Evolutionary conservation across 2,888 invertebrate species (phyloP).

Genomic region (Luffia ferchaultella): DNA sequence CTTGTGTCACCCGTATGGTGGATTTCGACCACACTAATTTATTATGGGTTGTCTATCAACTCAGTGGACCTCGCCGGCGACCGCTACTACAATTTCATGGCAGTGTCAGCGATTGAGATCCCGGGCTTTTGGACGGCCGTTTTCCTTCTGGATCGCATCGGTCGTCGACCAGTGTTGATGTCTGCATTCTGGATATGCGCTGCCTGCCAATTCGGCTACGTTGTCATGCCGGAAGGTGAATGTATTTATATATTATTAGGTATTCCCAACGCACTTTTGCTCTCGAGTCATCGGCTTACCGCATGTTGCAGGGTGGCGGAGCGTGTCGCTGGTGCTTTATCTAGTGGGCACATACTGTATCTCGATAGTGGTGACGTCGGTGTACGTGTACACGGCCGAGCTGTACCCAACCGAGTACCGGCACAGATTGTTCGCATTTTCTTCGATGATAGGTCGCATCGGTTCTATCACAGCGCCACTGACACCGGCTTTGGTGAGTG

Average conservation of each 20-base stretch:
- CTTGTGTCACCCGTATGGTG: constrained; percentile 71
- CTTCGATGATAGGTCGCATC: constrained; percentile 72
- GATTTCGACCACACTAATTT: constrained; percentile 74
- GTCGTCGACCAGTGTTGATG: constrained; percentile 60
- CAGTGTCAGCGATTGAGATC: constrained; percentile 66
- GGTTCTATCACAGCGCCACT: constrained; percentile 74
- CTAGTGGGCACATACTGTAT: constrained; percentile 68
- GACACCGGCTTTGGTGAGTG: constrained; percentile 66
- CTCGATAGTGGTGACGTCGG: constrained; percentile 63
- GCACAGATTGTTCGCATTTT: constrained; percentile 68
- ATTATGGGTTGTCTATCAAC: constrained; percentile 75
- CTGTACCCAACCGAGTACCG: constrained; percentile 72
- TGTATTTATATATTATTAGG: no score
- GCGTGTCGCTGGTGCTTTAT: constrained; percentile 59
- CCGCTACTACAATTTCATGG: constrained; percentile 72
- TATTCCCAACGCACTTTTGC: no score
- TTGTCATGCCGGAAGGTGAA: constrained; percentile 49
- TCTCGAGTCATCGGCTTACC: no score
- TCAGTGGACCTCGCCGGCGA: constrained; percentile 72
- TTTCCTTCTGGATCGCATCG: constrained; percentile 59
- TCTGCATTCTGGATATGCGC: constrained; percentile 61
- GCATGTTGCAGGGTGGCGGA: no score
- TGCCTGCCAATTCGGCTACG: constrained; percentile 21
- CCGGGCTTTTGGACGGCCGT: constrained; percentile 68
- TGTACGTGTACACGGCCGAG: constrained; percentile 72